These are phyloP conservation scores for Anguilla pacifica DNA, from an alignment of 2,797 vertebrate genomes.

Conservation along the genomic window DNA sequence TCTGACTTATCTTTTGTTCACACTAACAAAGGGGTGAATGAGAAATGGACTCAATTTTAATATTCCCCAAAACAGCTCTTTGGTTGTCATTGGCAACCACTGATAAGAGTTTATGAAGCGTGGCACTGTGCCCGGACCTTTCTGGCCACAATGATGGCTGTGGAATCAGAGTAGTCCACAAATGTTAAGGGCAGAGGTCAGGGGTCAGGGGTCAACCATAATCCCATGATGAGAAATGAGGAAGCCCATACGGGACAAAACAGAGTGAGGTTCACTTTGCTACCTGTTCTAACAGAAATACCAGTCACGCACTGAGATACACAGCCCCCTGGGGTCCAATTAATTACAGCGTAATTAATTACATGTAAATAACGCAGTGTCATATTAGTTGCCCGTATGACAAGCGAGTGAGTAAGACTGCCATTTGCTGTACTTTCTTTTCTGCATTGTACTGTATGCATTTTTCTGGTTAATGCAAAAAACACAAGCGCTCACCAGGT, in stretches of 20 bases:
- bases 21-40: neutral
- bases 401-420: neutral
- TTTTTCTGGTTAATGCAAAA: neutral
- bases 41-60: neutral
- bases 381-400: neutral
- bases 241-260: neutral
- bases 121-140: neutral
- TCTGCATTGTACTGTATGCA: neutral
- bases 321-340: neutral
- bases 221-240: neutral
- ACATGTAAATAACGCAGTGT: neutral
- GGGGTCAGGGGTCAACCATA: neutral
- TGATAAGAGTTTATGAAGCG: neutral
- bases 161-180: neutral
- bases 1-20: neutral
- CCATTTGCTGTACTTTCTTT: neutral
- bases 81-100: neutral
- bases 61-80: neutral
- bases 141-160: no score
- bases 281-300: neutral
- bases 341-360: neutral
- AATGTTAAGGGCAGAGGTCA: neutral
- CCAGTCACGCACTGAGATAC: neutral
- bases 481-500: neutral
- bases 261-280: neutral